These are phyloP conservation scores for Pachliopta kotzebuea DNA, from an alignment of 2,888 invertebrate genomes.

Conservation along the genomic window DNA sequence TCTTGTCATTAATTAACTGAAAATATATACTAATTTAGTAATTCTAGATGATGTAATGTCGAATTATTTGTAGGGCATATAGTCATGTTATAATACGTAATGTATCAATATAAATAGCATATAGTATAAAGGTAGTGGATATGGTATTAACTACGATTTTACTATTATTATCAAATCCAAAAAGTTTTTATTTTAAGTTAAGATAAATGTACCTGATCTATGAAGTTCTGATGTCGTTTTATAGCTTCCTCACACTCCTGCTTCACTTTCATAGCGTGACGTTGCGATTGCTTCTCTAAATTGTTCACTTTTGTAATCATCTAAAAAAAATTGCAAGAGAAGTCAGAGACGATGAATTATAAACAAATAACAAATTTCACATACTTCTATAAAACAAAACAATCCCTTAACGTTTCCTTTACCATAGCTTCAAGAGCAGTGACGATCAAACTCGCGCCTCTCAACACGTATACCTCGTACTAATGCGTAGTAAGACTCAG, in stretches of 20 bases:
- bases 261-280: constrained; percentile 64
- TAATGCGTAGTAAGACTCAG: too few species aligned
- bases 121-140: too few species aligned
- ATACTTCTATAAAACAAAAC: too few species aligned
- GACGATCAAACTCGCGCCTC: too few species aligned
- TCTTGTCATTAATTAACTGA: constrained; percentile 89
- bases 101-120: too few species aligned
- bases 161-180: too few species aligned
- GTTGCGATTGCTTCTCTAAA: constrained; percentile 66
- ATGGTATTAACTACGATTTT: too few species aligned
- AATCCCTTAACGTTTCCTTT: too few species aligned
- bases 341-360: not conserved
- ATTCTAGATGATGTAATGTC: not conserved
- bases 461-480: too few species aligned
- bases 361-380: not conserved
- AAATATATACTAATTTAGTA: not conserved
- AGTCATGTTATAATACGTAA: too few species aligned
- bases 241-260: constrained; percentile 87
- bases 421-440: too few species aligned
- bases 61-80: too few species aligned
- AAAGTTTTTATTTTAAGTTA: not conserved
- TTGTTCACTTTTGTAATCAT: constrained; percentile 72
- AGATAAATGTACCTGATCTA: constrained; percentile 82
- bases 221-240: constrained; percentile 89
- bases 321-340: constrained; percentile 40